Percentiles rank a stretch among this genome's conserved stretches.
phyloP scores from a whole-genome alignment of 2,888 invertebrate species.

The Gymnoscelis rufifasciata region DNA sequence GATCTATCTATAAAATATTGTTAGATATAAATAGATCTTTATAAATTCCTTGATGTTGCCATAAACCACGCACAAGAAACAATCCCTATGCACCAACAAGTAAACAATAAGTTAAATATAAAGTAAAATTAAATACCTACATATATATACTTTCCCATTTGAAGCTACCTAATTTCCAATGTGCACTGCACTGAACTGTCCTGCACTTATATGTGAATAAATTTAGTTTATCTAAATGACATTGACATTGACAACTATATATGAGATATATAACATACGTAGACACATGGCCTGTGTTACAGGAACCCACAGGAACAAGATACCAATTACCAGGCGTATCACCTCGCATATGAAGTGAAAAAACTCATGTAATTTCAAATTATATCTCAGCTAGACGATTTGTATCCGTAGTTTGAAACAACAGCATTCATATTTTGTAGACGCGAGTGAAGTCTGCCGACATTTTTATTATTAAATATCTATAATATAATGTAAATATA shows the following conservation, averaged over 20 bases:
- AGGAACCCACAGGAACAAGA: constrained; percentile 92
- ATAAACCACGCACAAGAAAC: neutral
- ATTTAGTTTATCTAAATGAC: constrained; percentile 12
- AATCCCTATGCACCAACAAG: constrained; percentile 3
- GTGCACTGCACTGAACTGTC: constrained; percentile 38
- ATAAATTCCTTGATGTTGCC: constrained; percentile 5
- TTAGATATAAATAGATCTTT: neutral
- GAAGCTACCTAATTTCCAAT: constrained; percentile 32
- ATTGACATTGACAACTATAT: too few species aligned
- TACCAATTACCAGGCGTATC: constrained; percentile 97
- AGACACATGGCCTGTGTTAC: constrained; percentile 82
- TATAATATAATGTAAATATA: neutral
- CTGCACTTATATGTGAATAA: constrained; percentile 28
- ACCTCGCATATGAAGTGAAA: constrained; percentile 99
- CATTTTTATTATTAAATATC: neutral
- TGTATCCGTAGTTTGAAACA: constrained; percentile 52
- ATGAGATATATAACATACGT: constrained; percentile 12
- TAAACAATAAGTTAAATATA: constrained; percentile 2
- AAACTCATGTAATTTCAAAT: constrained; percentile 96
- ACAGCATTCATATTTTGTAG: constrained; percentile 36
- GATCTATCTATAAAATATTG: too few species aligned
- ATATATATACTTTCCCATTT: constrained; percentile 26
- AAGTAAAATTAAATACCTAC: constrained; percentile 16
- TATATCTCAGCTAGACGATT: constrained; percentile 66
- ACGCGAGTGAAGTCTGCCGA: constrained; percentile 40